phyloP scores from a whole-genome alignment of 2,113 vertebrate genomes.

The Loxodonta africana region DNA sequence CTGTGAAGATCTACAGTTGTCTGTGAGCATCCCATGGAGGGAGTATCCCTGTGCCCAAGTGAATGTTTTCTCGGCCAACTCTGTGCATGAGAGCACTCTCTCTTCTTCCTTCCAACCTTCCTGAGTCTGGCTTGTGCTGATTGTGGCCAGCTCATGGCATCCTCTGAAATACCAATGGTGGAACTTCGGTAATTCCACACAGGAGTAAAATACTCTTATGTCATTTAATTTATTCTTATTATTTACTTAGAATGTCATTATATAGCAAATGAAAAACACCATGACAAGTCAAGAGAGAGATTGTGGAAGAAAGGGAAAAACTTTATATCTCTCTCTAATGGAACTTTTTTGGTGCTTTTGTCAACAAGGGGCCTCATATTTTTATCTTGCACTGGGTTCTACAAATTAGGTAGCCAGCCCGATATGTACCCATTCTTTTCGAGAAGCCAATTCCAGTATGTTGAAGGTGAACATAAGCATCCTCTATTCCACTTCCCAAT shows the following conservation, averaged over 20 bases:
- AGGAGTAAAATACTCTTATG: neutral
- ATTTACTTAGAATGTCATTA: neutral
- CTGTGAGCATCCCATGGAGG: neutral
- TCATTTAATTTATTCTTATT: neutral
- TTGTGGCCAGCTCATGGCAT: neutral
- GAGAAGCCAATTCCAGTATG: slow-evolving; percentile 2
- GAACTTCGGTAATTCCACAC: neutral
- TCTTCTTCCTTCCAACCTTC: neutral
- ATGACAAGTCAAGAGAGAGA: neutral
- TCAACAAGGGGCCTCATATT: neutral
- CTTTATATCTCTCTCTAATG: neutral
- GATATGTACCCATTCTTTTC: neutral
- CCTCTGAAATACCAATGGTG: neutral
- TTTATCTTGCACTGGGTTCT: slow-evolving; percentile 24
- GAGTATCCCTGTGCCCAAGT: too few species aligned
- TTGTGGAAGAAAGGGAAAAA: neutral
- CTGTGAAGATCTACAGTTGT: neutral
- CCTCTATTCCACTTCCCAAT: neutral
- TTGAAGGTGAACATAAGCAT: neutral
- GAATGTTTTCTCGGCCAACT: neutral
- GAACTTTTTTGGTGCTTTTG: neutral
- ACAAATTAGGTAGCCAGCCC: neutral
- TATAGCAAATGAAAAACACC: neutral
- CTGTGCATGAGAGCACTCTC: neutral
- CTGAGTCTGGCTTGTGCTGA: neutral